Percentiles rank a stretch among this genome's conserved stretches.
These are phyloP conservation scores for Andrena dorsata DNA, from an alignment of 2,888 invertebrate species.

Conservation along the genomic window DNA sequence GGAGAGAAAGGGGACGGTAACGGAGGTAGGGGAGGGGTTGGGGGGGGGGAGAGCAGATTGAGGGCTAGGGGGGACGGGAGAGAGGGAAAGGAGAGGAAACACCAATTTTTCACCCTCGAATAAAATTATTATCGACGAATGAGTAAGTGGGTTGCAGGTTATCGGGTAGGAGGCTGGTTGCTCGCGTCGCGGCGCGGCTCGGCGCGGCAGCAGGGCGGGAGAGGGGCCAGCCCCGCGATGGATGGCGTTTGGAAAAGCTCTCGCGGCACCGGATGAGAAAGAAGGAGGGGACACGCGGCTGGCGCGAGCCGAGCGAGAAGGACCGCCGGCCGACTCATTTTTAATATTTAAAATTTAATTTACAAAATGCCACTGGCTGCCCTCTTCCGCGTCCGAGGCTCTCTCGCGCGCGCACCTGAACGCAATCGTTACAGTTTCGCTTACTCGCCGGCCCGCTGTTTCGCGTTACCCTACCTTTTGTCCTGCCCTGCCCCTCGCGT, in stretches of 20 bases:
- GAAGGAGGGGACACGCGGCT: conserved; percentile 52
- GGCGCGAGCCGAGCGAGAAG: conserved; percentile 38
- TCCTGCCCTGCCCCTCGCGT: background rate
- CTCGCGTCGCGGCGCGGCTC: conserved; percentile 49
- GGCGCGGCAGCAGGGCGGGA: conserved; percentile 13
- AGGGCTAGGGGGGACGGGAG: background rate
- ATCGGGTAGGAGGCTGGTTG: conserved; percentile 65
- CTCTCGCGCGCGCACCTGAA: conserved; percentile 52
- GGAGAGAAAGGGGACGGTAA: background rate
- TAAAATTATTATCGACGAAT: conserved; percentile 85
- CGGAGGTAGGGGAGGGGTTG: too few species aligned
- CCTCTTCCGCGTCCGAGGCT: conserved; percentile 57
- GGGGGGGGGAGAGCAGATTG: background rate
- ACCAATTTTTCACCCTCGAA: conserved; percentile 83
- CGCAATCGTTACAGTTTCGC: conserved; percentile 53
- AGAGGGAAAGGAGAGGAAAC: conserved; percentile 67
- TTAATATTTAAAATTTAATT: conserved; percentile 85
- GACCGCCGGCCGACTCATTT: conserved; percentile 79
- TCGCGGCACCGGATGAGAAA: conserved; percentile 65
- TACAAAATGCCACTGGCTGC: conserved; percentile 83
- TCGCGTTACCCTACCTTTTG: background rate
- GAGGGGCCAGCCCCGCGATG: conserved; percentile 65
- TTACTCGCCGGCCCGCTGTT: conserved; percentile 37
- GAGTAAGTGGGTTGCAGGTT: conserved; percentile 81
- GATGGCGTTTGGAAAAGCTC: conserved; percentile 73